A percentile compares a stretch with the other conserved stretches of the same genome.
phyloP scores from a whole-genome alignment of 2,888 invertebrate genomes.

The Campaea margaritaria region DNA sequence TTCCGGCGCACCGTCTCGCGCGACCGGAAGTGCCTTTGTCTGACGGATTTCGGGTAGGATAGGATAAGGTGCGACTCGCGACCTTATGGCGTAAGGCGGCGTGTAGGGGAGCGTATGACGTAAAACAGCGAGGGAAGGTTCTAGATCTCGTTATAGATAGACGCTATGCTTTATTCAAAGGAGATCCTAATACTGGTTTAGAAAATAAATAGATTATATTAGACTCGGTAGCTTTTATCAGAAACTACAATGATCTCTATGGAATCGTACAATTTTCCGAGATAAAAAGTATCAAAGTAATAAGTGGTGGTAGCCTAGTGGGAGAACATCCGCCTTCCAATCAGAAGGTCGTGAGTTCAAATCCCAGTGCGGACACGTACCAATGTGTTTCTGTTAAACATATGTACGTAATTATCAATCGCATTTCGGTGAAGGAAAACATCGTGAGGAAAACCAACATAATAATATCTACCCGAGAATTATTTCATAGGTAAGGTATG shows the following conservation, averaged over 20 bases:
- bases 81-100: slow-evolving; percentile 34
- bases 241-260: neutral
- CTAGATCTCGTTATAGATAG: slow-evolving; percentile 39
- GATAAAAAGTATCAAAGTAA: no score
- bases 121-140: slow-evolving; percentile 16
- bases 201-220: slow-evolving; percentile 7
- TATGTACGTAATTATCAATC: no score
- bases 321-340: no score
- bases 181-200: slow-evolving; percentile 20
- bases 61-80: slow-evolving; percentile 34
- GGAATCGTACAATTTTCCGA: neutral
- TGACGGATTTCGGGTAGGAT: slow-evolving; percentile 47
- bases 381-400: no score
- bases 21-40: slow-evolving; percentile 70
- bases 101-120: slow-evolving; percentile 15
- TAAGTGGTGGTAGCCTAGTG: no score
- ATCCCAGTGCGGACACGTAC: no score
- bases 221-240: neutral
- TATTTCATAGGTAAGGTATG: no score
- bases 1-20: slow-evolving; percentile 60
- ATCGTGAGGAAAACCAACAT: no score
- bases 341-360: no score
- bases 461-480: no score
- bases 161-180: slow-evolving; percentile 24
- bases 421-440: no score